Evolutionary conservation across 2,888 invertebrate genomes (phyloP).

Genomic region (Parnassius apollo): DNA sequence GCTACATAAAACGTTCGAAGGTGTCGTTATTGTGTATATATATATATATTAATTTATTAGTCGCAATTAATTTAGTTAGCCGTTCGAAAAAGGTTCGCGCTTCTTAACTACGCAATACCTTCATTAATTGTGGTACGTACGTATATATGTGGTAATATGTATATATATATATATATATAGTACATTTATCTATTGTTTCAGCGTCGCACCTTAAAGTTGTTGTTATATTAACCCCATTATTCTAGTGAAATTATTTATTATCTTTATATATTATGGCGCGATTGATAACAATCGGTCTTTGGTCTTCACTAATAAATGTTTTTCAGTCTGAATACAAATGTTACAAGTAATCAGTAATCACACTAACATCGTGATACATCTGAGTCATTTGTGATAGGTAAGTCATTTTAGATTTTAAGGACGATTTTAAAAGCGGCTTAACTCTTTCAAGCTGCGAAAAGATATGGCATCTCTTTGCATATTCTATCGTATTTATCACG

Average conservation of each 20-base stretch:
- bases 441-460: no score
- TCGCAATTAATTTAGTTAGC: no score
- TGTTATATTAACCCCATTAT: constrained; percentile 7
- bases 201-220: constrained; percentile 1
- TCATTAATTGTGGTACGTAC: no score
- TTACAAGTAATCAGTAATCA: constrained; percentile 55
- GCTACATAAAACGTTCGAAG: constrained; percentile 51
- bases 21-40: constrained; percentile 48
- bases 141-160: no score
- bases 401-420: no score
- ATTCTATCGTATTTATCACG: no score
- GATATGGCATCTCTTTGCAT: no score
- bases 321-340: constrained; percentile 55
- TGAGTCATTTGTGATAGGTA: constrained; percentile 64
- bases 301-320: constrained; percentile 39
- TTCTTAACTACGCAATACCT: no score
- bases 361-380: constrained; percentile 63
- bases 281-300: constrained; percentile 40
- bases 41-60: no score
- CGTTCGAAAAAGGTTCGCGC: no score
- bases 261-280: constrained; percentile 42
- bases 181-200: neutral
- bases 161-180: no score
- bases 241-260: constrained; percentile 30
- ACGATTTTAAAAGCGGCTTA: no score